A percentile compares a stretch with the other conserved stretches of the same genome.
Conservation (phyloP, 2,888 invertebrate genomes). For the Calameuta filiformis region DNA sequence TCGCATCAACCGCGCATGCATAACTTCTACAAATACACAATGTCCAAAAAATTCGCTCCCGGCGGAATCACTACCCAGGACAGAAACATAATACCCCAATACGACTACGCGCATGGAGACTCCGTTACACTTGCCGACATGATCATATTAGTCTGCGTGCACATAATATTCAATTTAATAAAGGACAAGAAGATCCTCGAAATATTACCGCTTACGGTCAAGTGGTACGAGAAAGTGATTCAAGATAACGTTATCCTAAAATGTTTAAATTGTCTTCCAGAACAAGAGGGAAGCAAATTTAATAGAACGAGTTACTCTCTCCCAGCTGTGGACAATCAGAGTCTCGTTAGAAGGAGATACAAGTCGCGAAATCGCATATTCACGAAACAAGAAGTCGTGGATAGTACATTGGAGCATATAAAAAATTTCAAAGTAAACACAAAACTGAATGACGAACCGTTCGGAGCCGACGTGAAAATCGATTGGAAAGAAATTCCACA, state of each 20-base stretch:
- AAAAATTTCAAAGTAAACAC: slow-evolving; percentile 67
- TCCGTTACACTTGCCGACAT: slow-evolving; percentile 86
- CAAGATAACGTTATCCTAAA: slow-evolving; percentile 41
- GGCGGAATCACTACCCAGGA: slow-evolving; percentile 60
- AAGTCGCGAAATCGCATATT: slow-evolving; percentile 79
- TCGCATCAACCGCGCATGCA: slow-evolving; percentile 85
- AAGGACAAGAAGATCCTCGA: slow-evolving; percentile 40
- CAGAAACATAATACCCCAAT: slow-evolving; percentile 65
- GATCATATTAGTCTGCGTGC: slow-evolving; percentile 79
- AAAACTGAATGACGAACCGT: slow-evolving; percentile 57
- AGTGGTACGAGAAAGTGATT: slow-evolving; percentile 72
- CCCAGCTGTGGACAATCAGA: slow-evolving; percentile 71
- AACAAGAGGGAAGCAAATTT: slow-evolving; percentile 31
- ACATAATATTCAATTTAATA: slow-evolving; percentile 71
- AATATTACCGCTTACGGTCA: slow-evolving; percentile 72
- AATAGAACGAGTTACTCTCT: slow-evolving; percentile 49
- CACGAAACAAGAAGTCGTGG: slow-evolving; percentile 82
- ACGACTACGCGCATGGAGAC: slow-evolving; percentile 86
- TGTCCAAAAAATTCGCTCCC: slow-evolving; percentile 66
- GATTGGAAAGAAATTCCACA: slow-evolving; percentile 80
- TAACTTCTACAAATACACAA: slow-evolving; percentile 75
- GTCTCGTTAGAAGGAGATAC: slow-evolving; percentile 81
- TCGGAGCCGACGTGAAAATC: slow-evolving; percentile 66
- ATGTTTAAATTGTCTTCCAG: slow-evolving; percentile 55
- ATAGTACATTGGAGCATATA: slow-evolving; percentile 70